Evolutionary conservation across 2,797 vertebrate genomes (phyloP), one percentile per base, ranked within the genome.

Genomic region (Strix occidentalis): DNA sequence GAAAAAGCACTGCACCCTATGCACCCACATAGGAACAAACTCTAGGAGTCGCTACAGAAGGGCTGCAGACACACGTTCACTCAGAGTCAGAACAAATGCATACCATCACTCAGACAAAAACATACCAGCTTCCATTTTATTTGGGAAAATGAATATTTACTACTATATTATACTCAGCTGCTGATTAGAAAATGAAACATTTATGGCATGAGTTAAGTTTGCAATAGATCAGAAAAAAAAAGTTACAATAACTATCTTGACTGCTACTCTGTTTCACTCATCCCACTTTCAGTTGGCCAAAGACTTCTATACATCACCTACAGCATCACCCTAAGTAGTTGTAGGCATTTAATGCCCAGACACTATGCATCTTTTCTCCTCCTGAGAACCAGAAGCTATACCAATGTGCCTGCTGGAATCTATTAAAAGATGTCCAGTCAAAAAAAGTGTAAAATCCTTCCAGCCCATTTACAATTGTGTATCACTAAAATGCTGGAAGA

Each of bases 11-110:
- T 63, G 54, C 11, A 50, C 16, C 15, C 64, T 50, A 5, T 3
- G 24, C 9, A 60, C 2, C 6, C 3, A 1, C 5, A 1, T 0
- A 41, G 41, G 53, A 64, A 92, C 0, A 0, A 85, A 65, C 15
- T 21, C 74, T 9, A 15, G 5, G 58, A 75, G 41, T 26, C 68
- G 26, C 57, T 66, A 11, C 23, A 46, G 69, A 71, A 37, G 16
- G 41, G 31, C 65, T 74, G 48, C 53, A 75, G 57, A 58, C 16
- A 46, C 28, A 26, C 61, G 29, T 35, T 51, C 35, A 65, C 14
- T 46, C 48, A 13, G 16, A 39, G 35, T 31, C 50, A 69, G 28
- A 92, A 64, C 3, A 18, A 89, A 66, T 2, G 13, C 10, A 23
- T 8, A n/a, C 5, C 33, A 57, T 19, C 20, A 29, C 53, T 83